phyloP scores from a whole-genome alignment of 92 coral and sea anemone genomes.

The Meandrina meandrites region DNA sequence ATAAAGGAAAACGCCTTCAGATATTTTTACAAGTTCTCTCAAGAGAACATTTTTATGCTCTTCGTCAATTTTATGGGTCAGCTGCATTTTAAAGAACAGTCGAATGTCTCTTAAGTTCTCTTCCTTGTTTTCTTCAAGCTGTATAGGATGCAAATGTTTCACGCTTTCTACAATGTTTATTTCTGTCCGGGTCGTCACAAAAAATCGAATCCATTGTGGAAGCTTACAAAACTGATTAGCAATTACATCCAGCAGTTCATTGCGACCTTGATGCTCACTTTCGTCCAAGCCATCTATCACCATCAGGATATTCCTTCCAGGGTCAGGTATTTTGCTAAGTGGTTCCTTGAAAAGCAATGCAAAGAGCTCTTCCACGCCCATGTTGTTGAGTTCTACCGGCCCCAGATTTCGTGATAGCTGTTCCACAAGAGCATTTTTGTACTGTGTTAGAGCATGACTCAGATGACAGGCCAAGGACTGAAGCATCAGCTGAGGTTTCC shows the following conservation, averaged over 20 bases:
- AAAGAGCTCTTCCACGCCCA: conserved; percentile 42
- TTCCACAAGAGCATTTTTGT: too few relatives aligned
- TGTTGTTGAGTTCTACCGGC: background rate
- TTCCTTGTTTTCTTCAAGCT: conserved; percentile 29
- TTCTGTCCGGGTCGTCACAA: too few relatives aligned
- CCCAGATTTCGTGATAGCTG: conserved; percentile 10
- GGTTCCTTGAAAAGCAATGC: conserved; percentile 9
- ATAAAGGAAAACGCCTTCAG: conserved; percentile 7
- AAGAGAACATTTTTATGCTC: background rate
- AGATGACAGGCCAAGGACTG: too few relatives aligned
- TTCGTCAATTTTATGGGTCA: background rate
- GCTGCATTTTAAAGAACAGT: background rate
- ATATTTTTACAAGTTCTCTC: background rate
- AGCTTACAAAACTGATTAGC: too few relatives aligned
- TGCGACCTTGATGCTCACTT: too few relatives aligned
- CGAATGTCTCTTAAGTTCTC: conserved; percentile 35
- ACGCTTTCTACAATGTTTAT: background rate
- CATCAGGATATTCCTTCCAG: too few relatives aligned
- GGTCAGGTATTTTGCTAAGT: too few relatives aligned
- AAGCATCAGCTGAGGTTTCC: too few relatives aligned
- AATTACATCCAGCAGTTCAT: too few relatives aligned
- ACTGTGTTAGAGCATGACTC: too few relatives aligned
- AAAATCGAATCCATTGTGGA: too few relatives aligned
- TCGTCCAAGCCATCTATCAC: too few relatives aligned
- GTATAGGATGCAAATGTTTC: background rate